phyloP scores from a whole-genome alignment of 2,888 invertebrate species.

The Eupithecia abbreviata region DNA sequence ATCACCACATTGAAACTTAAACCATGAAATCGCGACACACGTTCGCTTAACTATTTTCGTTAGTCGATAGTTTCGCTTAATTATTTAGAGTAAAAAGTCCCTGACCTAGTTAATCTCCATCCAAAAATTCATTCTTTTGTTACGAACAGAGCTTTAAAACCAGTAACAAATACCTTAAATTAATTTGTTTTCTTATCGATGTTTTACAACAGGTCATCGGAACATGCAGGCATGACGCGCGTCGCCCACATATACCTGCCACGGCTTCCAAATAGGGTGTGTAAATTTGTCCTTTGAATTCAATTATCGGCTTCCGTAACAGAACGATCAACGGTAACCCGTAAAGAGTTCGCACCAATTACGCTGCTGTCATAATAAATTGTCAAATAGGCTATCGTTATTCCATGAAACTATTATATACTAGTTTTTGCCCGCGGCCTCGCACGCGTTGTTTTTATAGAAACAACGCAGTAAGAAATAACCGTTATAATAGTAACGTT shows the following conservation, averaged over 20 bases:
- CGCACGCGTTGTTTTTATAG: too few relatives aligned
- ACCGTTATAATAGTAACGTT: too few relatives aligned
- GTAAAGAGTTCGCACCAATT: slow-evolving; percentile 51
- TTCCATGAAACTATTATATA: too few relatives aligned
- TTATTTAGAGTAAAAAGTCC: background rate
- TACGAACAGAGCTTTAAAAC: background rate
- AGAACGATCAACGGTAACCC: slow-evolving; percentile 65
- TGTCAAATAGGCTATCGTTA: slow-evolving; percentile 18
- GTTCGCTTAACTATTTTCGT: background rate
- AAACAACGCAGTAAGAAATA: too few relatives aligned
- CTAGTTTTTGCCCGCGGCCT: too few relatives aligned
- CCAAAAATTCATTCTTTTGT: background rate
- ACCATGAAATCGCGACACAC: slow-evolving; percentile 21
- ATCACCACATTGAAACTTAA: background rate
- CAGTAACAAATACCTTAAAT: slow-evolving; percentile 5
- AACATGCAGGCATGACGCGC: slow-evolving; percentile 60
- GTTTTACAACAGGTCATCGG: slow-evolving; percentile 51
- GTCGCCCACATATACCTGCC: slow-evolving; percentile 63
- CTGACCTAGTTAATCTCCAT: slow-evolving; percentile 12
- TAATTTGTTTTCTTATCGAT: slow-evolving; percentile 28
- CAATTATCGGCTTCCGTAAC: slow-evolving; percentile 67
- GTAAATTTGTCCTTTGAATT: slow-evolving; percentile 62
- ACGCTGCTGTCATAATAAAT: slow-evolving; percentile 40
- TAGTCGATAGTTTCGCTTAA: too few relatives aligned
- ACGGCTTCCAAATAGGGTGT: slow-evolving; percentile 62